Evolutionary conservation across 2,888 invertebrate species (phyloP).

Genomic region (Ariolimax columbianus): DNA sequence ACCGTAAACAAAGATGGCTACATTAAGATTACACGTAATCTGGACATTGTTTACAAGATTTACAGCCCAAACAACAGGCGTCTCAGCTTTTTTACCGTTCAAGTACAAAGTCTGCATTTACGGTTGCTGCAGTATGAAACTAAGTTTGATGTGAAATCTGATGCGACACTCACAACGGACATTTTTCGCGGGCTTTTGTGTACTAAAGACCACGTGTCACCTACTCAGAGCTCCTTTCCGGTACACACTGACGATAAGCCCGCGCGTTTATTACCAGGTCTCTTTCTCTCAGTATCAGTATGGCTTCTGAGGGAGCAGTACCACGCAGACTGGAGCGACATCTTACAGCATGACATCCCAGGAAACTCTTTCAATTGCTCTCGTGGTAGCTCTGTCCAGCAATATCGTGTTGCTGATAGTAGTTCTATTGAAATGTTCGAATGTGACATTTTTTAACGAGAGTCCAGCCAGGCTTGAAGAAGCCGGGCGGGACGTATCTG

Average conservation of each 20-base stretch:
- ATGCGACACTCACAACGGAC: not conserved
- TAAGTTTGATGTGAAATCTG: not conserved
- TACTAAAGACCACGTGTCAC: constrained; percentile 3
- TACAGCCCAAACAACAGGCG: no score
- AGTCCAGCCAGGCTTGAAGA: not conserved
- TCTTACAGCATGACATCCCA: constrained; percentile 18
- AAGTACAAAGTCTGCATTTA: no score
- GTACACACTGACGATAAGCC: not conserved
- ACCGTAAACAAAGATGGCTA: no score
- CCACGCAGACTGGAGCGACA: not conserved
- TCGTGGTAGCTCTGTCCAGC: not conserved
- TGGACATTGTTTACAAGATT: no score
- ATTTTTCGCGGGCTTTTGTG: not conserved
- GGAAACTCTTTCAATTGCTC: not conserved
- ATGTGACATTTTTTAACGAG: not conserved
- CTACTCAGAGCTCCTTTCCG: not conserved
- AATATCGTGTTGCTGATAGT: constrained; percentile 10
- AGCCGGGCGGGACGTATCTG: no score
- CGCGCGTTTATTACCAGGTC: not conserved
- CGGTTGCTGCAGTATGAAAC: not conserved
- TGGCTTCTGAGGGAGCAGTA: not conserved
- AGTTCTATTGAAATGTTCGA: not conserved
- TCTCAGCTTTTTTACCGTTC: no score
- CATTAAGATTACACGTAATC: no score
- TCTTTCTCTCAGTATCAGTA: constrained; percentile 14